Percentiles rank a stretch among this genome's conserved stretches.
Evolutionary conservation across 2,888 invertebrate species (phyloP).

Genomic region (Megaustenia siamemsis): DNA sequence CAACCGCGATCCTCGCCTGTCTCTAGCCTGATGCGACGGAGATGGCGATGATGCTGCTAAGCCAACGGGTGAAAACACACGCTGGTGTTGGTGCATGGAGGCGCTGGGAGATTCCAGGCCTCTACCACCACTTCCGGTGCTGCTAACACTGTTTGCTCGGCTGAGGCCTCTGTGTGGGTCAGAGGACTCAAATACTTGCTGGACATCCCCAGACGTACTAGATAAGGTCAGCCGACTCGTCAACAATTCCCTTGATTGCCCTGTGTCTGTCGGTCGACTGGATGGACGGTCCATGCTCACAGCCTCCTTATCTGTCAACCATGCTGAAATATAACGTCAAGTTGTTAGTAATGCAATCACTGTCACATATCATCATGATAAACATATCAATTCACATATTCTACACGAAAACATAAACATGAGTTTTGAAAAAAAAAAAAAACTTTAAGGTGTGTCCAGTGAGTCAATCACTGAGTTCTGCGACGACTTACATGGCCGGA

Average conservation of each 20-base stretch:
- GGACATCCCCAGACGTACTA: conserved; percentile 1
- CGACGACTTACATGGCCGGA: too few relatives aligned
- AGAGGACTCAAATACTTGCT: conserved; percentile 30
- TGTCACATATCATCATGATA: too few relatives aligned
- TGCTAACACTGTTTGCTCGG: conserved; percentile 31
- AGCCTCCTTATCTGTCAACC: conserved; percentile 35
- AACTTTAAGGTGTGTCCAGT: too few relatives aligned
- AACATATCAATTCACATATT: too few relatives aligned
- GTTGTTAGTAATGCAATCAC: too few relatives aligned
- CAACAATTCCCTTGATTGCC: conserved; percentile 13
- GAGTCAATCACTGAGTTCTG: too few relatives aligned
- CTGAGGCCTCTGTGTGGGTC: conserved; percentile 32
- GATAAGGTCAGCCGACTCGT: neutral
- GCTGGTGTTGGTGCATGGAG: conserved; percentile 13
- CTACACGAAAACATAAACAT: too few relatives aligned
- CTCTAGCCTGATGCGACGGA: conserved; percentile 10
- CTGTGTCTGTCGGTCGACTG: conserved; percentile 40
- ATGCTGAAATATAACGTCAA: conserved; percentile 35
- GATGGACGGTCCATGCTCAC: conserved; percentile 44
- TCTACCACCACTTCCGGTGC: conserved; percentile 3
- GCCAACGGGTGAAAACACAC: conserved; percentile 9
- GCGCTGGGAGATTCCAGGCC: conserved; percentile 15
- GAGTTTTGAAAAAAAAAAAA: too few relatives aligned
- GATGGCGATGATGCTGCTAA: neutral
- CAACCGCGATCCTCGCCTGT: conserved; percentile 44